Conservation (phyloP, 2,888 invertebrate genomes). For the Drosophila antonietae region DNA sequence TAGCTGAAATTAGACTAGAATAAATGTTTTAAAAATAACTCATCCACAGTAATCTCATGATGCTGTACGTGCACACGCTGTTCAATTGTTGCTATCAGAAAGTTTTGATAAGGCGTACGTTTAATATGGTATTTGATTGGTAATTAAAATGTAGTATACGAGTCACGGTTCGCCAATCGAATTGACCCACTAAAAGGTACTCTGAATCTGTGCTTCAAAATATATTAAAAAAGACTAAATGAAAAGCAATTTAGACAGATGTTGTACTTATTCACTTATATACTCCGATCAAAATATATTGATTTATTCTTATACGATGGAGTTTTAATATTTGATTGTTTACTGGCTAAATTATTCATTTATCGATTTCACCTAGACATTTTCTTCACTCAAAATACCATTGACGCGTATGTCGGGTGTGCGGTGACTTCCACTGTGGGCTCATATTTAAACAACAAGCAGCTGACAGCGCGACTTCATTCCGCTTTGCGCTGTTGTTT, state of each 20-base stretch:
- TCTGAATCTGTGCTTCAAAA: not conserved
- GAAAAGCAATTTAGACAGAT: not conserved
- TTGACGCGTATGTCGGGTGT: slow-evolving; percentile 54
- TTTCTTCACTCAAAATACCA: slow-evolving; percentile 3
- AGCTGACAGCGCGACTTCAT: slow-evolving; percentile 56
- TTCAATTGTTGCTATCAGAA: not conserved
- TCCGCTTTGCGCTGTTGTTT: slow-evolving; percentile 61
- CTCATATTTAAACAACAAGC: slow-evolving; percentile 59
- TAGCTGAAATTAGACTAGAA: slow-evolving; percentile 38
- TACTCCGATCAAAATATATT: not conserved
- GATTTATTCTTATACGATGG: not conserved
- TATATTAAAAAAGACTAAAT: no score
- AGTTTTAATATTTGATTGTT: not conserved
- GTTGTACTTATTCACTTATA: not conserved
- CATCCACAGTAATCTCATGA: not conserved
- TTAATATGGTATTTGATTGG: not conserved
- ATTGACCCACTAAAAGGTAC: not conserved
- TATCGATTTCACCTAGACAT: not conserved
- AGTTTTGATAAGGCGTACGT: slow-evolving; percentile 15
- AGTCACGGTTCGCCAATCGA: not conserved
- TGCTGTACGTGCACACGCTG: not conserved
- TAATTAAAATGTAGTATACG: not conserved
- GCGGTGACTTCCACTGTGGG: slow-evolving; percentile 1
- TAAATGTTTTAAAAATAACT: slow-evolving; percentile 47
- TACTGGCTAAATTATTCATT: not conserved